Base-by-base conservation (phyloP, 2,888 invertebrate species). In the Nemotelus pantherinus region DNA sequence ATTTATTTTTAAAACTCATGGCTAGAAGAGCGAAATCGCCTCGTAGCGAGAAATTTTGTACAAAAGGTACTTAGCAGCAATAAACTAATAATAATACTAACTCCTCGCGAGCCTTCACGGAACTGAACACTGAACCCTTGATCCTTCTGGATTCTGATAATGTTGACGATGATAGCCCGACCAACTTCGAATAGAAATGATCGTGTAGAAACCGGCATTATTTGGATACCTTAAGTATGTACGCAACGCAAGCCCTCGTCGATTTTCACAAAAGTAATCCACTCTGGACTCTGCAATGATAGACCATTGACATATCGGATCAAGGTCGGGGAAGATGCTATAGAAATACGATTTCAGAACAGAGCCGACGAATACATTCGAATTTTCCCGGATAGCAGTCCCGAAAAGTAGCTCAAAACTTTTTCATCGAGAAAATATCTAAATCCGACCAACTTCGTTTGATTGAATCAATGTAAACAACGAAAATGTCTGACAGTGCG, bases 211-310 rank as follows among this genome's bases (percentile, higher is more conserved):
- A 83, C 82, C 74, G 83, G 82, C 81, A 83, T 82, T 78, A 82
- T 82, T 79, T 83, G 83, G 81, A 83, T 82, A 91, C 92, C 95
- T 80, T 96, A 95, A 0, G 95, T 95, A 86, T 95, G 96, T 77
- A 97, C 93, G 78, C 95, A 95, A 79, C 93, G 92, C 85, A 96
- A 93, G 82, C 95, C 95, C 88, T 97, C 96, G 89, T 97, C 97
- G 80, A 97, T 92, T 89, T 94, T 94, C 82, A 94, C 90, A 88
- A 94, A 94, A 81, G 94, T 93, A 79, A 89, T 88, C 84, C 91
- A 92, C 79, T 93, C 93, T 55, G 91, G 92, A 63, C 89, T 88
- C 77, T 82, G 80, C 44, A 82, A 80, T 6, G 82, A 81, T 43
- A 81, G 65, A 60, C 87, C 85, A 50, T 48, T 74, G 79, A 88